Evolutionary conservation across 2,113 vertebrate genomes (phyloP).

Genomic region (Cyphomyrus plagiostoma): DNA sequence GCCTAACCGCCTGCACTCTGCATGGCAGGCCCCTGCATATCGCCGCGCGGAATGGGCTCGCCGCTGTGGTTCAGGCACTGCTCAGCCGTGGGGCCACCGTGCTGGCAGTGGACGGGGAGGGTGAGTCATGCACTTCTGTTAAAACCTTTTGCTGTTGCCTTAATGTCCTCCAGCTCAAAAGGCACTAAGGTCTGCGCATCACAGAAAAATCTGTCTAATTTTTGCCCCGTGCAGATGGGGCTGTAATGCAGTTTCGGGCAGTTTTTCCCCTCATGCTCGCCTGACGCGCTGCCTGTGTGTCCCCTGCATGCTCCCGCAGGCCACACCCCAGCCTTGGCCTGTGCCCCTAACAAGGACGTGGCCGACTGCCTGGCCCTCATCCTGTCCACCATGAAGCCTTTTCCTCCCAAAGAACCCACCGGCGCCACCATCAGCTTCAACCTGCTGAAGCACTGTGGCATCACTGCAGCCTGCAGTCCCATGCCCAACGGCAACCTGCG

Average conservation of each 20-base stretch:
- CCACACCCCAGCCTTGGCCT: conserved; percentile 90
- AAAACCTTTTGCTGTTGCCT: not conserved
- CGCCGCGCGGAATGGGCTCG: conserved; percentile 88
- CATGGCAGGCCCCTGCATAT: conserved; percentile 87
- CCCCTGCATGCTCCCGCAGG: conserved; percentile 46
- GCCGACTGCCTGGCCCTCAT: conserved; percentile 95
- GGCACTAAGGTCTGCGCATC: not conserved
- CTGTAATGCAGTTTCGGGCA: not conserved
- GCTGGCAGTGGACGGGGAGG: conserved; percentile 91
- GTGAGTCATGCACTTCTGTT: conserved; percentile 47
- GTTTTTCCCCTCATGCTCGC: not conserved
- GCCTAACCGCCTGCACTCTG: not conserved
- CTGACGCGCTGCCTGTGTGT: not conserved
- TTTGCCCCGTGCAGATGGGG: not conserved
- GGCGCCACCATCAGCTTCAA: conserved; percentile 76
- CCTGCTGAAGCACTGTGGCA: conserved; percentile 88
- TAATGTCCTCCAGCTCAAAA: not conserved
- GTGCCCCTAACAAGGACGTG: conserved; percentile 94
- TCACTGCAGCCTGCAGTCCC: conserved; percentile 63
- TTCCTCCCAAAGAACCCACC: conserved; percentile 78
- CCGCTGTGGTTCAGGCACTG: conserved; percentile 90
- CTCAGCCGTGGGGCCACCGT: conserved; percentile 90
- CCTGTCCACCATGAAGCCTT: conserved; percentile 98
- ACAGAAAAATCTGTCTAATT: not conserved
- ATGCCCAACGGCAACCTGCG: conserved; percentile 54